Evolutionary conservation across 2,797 vertebrate species (phyloP).

Genomic region (Gallinago solitaria): DNA sequence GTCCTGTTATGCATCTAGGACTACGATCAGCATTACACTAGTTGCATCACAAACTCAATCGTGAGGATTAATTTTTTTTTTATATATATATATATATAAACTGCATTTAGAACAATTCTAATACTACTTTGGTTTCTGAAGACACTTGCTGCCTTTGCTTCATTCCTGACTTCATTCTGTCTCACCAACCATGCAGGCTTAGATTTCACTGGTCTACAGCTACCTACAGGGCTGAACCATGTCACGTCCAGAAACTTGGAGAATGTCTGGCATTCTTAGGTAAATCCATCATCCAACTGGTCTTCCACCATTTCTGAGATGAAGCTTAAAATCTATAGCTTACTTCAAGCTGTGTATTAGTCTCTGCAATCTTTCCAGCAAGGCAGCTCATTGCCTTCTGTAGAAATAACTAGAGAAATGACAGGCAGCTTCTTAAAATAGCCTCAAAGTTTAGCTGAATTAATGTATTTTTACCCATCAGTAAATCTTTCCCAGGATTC

Average conservation of each 20-base stretch:
- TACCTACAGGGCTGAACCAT: neutral
- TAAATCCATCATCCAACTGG: neutral
- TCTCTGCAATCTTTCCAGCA: neutral
- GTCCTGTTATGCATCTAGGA: neutral
- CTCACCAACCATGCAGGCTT: rapidly evolving
- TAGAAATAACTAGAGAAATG: neutral
- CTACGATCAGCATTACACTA: neutral
- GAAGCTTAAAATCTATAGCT: neutral
- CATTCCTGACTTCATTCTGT: neutral
- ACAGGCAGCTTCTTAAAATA: neutral
- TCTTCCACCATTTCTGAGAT: neutral
- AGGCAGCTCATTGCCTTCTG: neutral
- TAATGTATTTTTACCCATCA: neutral
- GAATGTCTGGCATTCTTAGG: neutral
- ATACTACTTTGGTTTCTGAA: neutral
- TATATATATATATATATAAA: neutral
- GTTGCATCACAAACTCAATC: neutral
- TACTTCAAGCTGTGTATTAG: neutral
- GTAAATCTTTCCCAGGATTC: neutral
- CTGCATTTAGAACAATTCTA: neutral
- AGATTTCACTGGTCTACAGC: neutral
- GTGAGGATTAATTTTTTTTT: neutral
- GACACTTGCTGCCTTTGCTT: neutral
- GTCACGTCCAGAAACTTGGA: neutral
- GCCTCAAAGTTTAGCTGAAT: neutral